These are phyloP conservation scores for Acrocephalus kingi DNA, from an alignment of 2,113 vertebrate species.

Conservation along the genomic window DNA sequence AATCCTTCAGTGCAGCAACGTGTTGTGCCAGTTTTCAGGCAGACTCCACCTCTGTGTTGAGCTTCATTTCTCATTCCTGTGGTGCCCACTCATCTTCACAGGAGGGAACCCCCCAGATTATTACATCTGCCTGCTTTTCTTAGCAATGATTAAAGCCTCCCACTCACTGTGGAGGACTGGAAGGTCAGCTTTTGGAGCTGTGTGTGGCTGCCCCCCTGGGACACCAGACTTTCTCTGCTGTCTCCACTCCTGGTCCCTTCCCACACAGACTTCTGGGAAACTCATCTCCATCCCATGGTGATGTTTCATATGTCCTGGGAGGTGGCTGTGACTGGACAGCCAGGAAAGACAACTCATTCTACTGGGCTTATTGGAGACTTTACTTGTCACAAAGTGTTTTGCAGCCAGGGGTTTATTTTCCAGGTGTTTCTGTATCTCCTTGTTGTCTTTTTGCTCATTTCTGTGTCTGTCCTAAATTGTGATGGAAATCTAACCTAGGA, in stretches of 20 bases:
- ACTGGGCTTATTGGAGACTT: background rate
- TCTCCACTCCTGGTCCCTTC: background rate
- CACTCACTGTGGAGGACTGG: rapidly evolving
- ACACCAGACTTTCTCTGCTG: background rate
- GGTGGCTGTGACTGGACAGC: background rate
- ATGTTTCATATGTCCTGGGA: background rate
- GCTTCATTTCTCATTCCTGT: background rate
- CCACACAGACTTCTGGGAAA: background rate
- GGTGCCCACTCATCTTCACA: background rate
- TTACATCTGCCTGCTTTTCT: background rate
- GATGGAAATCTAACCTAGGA: background rate
- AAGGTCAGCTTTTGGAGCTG: background rate
- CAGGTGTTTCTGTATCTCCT: background rate
- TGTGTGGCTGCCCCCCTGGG: background rate
- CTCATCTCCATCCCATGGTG: background rate
- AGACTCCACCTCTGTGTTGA: constrained; percentile 19
- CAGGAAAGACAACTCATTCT: constrained; percentile 13
- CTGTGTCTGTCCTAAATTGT: background rate
- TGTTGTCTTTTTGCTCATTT: background rate
- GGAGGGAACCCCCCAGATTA: background rate
- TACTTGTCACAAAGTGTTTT: background rate
- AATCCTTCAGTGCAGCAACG: background rate
- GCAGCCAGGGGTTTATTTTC: background rate
- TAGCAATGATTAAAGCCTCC: background rate
- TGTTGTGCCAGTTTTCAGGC: constrained; percentile 1